These are phyloP conservation scores for Hydriomena furcata DNA, from an alignment of 2,888 invertebrate genomes.

Conservation along the genomic window DNA sequence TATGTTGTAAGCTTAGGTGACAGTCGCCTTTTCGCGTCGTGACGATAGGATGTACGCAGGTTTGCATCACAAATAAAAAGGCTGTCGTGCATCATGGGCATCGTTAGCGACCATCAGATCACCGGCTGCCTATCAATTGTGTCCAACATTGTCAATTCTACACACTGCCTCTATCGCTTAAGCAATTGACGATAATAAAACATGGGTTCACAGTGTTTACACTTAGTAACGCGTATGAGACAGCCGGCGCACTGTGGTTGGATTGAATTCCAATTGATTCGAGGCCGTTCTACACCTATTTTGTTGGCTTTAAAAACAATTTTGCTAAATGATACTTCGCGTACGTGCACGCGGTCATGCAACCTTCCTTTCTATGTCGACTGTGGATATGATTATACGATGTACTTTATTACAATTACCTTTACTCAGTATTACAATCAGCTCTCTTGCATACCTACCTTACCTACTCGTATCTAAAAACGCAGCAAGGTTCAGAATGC, in stretches of 20 bases:
- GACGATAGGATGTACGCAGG: slow-evolving; percentile 64
- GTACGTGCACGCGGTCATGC: slow-evolving; percentile 50
- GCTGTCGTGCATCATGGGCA: slow-evolving; percentile 54
- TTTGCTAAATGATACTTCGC: slow-evolving; percentile 45
- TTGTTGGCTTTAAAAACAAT: slow-evolving; percentile 43
- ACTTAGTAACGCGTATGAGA: slow-evolving; percentile 43
- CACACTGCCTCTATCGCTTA: slow-evolving; percentile 51
- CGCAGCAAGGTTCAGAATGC: slow-evolving; percentile 14
- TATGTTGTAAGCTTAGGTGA: slow-evolving; percentile 21
- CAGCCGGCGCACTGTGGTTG: slow-evolving; percentile 41
- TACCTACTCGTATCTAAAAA: too few relatives aligned
- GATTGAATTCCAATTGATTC: slow-evolving; percentile 59
- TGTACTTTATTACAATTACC: slow-evolving; percentile 31
- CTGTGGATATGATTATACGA: slow-evolving; percentile 31
- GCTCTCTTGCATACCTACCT: slow-evolving; percentile 9
- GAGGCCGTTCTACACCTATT: slow-evolving; percentile 43
- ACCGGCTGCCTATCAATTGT: slow-evolving; percentile 56
- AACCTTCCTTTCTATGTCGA: slow-evolving; percentile 46
- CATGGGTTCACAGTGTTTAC: slow-evolving; percentile 43
- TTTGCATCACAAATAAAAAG: slow-evolving; percentile 70
- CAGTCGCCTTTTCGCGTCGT: slow-evolving; percentile 40
- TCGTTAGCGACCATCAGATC: slow-evolving; percentile 48
- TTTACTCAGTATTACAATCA: slow-evolving; percentile 31
- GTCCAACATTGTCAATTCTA: slow-evolving; percentile 57
- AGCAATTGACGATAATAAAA: slow-evolving; percentile 41